Conservation (phyloP, 2,797 vertebrate species). For the Acestrorhynchus altus region DNA sequence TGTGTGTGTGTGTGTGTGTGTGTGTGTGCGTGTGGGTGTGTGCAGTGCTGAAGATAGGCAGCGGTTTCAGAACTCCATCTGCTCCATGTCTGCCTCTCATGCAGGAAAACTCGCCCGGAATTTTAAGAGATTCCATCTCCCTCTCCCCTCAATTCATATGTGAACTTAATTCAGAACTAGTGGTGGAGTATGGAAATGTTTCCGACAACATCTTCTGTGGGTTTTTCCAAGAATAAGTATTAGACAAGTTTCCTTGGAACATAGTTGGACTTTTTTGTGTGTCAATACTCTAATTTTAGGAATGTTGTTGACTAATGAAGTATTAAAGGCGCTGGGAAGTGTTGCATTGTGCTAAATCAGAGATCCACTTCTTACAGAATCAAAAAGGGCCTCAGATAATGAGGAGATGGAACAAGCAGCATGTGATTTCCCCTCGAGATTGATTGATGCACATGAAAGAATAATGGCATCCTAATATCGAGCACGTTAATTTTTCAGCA, state of each 20-base stretch:
- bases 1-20: slow-evolving; percentile 35
- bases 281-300: slow-evolving; percentile 52
- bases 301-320: slow-evolving; percentile 51
- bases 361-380: slow-evolving; percentile 52
- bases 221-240: slow-evolving; percentile 54
- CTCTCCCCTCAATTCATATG: slow-evolving; percentile 49
- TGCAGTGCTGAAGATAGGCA: slow-evolving; percentile 42
- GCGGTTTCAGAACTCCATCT: slow-evolving; percentile 56
- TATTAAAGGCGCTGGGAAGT: slow-evolving; percentile 46
- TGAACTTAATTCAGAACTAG: slow-evolving; percentile 56
- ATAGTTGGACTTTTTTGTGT: slow-evolving; percentile 24
- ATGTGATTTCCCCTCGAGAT: slow-evolving; percentile 61
- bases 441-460: slow-evolving; percentile 69
- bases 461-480: slow-evolving; percentile 78
- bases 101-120: slow-evolving; percentile 55
- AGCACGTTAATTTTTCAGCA: slow-evolving; percentile 79
- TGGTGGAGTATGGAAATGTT: slow-evolving; percentile 39
- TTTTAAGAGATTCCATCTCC: slow-evolving; percentile 52
- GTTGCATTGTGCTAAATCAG: slow-evolving; percentile 48
- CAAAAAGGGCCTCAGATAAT: slow-evolving; percentile 47
- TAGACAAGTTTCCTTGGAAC: slow-evolving; percentile 48
- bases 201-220: slow-evolving; percentile 37
- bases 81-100: slow-evolving; percentile 55
- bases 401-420: slow-evolving; percentile 58
- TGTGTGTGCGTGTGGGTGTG: slow-evolving; percentile 36